Evolutionary conservation across 2,888 invertebrate species (phyloP).

Genomic region (Drosophila basisetae): DNA sequence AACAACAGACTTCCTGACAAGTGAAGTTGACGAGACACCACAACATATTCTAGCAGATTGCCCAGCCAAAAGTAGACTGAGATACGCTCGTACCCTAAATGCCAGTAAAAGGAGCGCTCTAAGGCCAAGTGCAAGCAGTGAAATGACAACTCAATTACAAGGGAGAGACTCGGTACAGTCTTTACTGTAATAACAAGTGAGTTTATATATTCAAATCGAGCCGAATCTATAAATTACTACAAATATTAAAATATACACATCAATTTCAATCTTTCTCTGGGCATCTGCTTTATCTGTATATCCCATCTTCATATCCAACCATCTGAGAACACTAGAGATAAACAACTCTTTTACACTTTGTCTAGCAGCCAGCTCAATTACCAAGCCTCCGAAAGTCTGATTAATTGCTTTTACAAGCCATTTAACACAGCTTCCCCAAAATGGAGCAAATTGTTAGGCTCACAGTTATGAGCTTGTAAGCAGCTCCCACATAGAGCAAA

Average conservation of each 20-base stretch:
- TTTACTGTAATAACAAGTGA: not conserved
- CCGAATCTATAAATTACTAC: not conserved
- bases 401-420: slow-evolving; percentile 52
- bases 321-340: not conserved
- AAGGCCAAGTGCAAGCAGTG: not conserved
- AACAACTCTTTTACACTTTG: not conserved
- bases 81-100: not conserved
- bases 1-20: not conserved
- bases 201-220: not conserved
- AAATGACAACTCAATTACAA: not conserved
- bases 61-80: not conserved
- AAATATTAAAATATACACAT: not conserved
- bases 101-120: fast-evolving
- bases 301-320: not conserved
- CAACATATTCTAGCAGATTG: not conserved
- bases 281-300: not conserved
- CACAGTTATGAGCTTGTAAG: slow-evolving; percentile 47
- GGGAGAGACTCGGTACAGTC: too few relatives aligned
- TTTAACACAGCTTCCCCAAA: slow-evolving; percentile 43
- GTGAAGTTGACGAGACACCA: not conserved
- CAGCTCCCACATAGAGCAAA: slow-evolving; percentile 22
- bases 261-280: not conserved
- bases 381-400: slow-evolving; percentile 29
- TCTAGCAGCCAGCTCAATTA: slow-evolving; percentile 31
- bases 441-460: slow-evolving; percentile 34